Conservation (phyloP, 2,113 vertebrate genomes). For the Chaenogobius annularis region DNA sequence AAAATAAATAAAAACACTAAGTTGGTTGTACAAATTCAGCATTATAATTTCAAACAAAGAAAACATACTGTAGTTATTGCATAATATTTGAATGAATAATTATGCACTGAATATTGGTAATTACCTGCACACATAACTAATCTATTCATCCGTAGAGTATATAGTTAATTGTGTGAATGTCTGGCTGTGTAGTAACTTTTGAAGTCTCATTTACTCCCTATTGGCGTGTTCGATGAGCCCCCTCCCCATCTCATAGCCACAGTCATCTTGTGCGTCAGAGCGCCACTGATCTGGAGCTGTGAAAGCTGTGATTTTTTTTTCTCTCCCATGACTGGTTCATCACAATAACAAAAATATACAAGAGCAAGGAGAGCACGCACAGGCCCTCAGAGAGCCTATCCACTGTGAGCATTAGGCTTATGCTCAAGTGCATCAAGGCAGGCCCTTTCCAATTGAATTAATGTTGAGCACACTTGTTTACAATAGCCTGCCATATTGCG, state of each 20-base stretch:
- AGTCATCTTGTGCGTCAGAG: constrained; percentile 50
- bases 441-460: constrained; percentile 44
- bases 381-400: constrained; percentile 39
- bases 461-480: constrained; percentile 43
- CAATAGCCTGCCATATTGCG: constrained; percentile 13
- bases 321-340: constrained; percentile 27
- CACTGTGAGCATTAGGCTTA: constrained; percentile 39
- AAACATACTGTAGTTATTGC: neutral
- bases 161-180: neutral
- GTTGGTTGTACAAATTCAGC: too few relatives aligned
- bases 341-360: constrained; percentile 54
- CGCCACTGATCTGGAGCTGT: constrained; percentile 65
- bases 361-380: constrained; percentile 39
- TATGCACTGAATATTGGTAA: neutral
- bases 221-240: constrained; percentile 26
- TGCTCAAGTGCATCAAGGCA: constrained; percentile 53
- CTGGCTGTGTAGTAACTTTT: neutral
- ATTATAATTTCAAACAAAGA: too few relatives aligned
- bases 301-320: constrained; percentile 53
- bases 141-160: neutral
- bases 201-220: constrained; percentile 1
- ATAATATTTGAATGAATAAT: neutral
- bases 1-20: too few relatives aligned
- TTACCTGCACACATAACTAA: neutral
- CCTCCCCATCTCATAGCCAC: constrained; percentile 27